phyloP scores from a whole-genome alignment of 2,797 vertebrate species.

The Spondyliosoma cantharus region DNA sequence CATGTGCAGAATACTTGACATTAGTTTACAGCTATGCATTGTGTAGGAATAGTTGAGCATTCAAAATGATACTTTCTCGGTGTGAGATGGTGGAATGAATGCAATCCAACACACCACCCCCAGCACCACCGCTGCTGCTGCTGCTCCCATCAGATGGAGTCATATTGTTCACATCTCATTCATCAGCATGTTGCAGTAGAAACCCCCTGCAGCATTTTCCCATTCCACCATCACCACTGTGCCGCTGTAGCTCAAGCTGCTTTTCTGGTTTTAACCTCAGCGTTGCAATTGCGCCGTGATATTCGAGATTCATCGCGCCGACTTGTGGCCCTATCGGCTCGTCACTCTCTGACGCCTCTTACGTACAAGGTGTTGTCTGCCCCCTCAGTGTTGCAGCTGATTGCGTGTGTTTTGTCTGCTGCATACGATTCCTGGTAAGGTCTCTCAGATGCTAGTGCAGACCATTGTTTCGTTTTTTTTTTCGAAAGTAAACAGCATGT shows the following conservation, averaged over 20 bases:
- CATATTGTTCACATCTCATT: not conserved
- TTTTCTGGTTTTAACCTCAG: slow-evolving; percentile 18
- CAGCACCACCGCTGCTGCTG: too few species aligned
- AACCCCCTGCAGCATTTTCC: not conserved
- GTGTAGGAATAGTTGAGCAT: not conserved
- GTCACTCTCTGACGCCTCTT: slow-evolving; percentile 14
- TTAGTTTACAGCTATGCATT: not conserved
- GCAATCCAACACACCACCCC: not conserved
- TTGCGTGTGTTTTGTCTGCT: slow-evolving; percentile 19
- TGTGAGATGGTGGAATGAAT: not conserved
- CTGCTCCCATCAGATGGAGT: not conserved
- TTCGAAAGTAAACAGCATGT: not conserved
- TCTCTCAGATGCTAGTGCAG: slow-evolving; percentile 10
- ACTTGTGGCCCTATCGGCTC: slow-evolving; percentile 16
- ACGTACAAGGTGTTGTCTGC: slow-evolving; percentile 26
- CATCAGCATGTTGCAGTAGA: slow-evolving; percentile 6
- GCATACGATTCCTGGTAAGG: not conserved
- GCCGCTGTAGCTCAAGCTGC: not conserved
- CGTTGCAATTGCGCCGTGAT: not conserved
- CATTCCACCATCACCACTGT: not conserved
- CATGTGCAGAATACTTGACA: not conserved
- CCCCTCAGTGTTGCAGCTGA: slow-evolving; percentile 11
- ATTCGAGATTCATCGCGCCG: slow-evolving; percentile 1
- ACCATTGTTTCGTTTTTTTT: not conserved
- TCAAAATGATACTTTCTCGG: not conserved